Conservation (phyloP, 1,140 invertebrate genomes). For the Cecropterus lyciades region DNA sequence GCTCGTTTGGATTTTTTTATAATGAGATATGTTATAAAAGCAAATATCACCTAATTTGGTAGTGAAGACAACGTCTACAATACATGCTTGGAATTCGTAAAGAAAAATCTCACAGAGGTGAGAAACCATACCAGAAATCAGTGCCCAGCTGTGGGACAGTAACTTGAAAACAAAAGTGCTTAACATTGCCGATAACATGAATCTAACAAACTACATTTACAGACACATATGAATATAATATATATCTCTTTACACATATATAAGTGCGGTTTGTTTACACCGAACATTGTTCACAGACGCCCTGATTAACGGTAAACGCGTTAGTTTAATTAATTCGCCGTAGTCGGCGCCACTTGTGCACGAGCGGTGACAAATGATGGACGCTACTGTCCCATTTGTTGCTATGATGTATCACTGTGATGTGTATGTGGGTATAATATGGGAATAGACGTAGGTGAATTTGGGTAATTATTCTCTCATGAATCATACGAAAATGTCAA, state of each 20-base stretch:
- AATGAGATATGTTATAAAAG: too few relatives aligned
- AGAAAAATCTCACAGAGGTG: too few relatives aligned
- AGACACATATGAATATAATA: neutral
- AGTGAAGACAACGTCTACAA: too few relatives aligned
- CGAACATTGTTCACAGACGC: slow-evolving; percentile 27
- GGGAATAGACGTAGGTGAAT: neutral
- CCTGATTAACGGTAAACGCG: slow-evolving; percentile 44
- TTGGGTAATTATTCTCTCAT: slow-evolving; percentile 8
- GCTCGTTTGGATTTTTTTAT: too few relatives aligned
- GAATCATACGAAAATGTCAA: neutral
- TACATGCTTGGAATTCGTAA: too few relatives aligned
- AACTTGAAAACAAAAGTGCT: too few relatives aligned
- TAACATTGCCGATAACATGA: too few relatives aligned
- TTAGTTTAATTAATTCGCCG: slow-evolving; percentile 54
- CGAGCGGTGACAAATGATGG: slow-evolving; percentile 43
- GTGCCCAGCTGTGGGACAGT: too few relatives aligned
- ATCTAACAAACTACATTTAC: too few relatives aligned
- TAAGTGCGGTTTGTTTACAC: slow-evolving; percentile 8
- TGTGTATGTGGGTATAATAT: neutral
- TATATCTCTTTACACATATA: neutral
- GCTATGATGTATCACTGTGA: slow-evolving; percentile 40
- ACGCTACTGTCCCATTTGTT: slow-evolving; percentile 42
- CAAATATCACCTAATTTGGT: too few relatives aligned
- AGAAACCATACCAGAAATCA: too few relatives aligned
- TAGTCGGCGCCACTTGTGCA: slow-evolving; percentile 45